phyloP scores from a whole-genome alignment of 2,888 invertebrate genomes.

The Plebejus argus region DNA sequence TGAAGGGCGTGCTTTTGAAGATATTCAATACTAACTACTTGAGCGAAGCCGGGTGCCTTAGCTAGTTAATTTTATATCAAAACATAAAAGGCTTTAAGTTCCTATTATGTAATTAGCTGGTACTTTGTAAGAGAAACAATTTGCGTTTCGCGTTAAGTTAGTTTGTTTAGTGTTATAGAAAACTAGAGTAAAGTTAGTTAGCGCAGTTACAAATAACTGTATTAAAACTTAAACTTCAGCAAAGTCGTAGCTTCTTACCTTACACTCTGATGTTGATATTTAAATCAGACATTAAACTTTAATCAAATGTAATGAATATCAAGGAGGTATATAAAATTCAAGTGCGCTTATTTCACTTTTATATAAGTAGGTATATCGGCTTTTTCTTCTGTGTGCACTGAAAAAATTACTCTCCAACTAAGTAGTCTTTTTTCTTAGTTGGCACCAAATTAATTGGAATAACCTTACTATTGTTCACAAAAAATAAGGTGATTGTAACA shows the following conservation, averaged over 20 bases:
- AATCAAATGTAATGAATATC: neutral
- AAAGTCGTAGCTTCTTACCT: neutral
- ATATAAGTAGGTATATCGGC: no score
- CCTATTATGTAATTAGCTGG: neutral
- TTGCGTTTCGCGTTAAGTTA: neutral
- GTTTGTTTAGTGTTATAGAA: slow-evolving; percentile 1
- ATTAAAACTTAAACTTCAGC: neutral
- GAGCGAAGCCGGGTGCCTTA: neutral
- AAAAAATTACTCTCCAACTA: no score
- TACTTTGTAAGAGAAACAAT: neutral
- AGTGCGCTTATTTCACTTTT: neutral
- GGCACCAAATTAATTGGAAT: no score
- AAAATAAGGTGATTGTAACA: no score
- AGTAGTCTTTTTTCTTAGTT: no score
- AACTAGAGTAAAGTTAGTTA: neutral
- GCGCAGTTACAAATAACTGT: neutral
- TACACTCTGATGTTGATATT: neutral
- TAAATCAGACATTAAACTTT: neutral
- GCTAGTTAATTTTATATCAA: neutral
- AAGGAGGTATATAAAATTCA: no score
- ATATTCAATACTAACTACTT: no score
- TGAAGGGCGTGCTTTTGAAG: no score
- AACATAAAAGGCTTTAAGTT: neutral
- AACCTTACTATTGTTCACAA: no score
- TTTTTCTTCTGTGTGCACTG: no score